Conservation (phyloP, 2,888 invertebrate genomes). For the Drosophila aldrichi region DNA sequence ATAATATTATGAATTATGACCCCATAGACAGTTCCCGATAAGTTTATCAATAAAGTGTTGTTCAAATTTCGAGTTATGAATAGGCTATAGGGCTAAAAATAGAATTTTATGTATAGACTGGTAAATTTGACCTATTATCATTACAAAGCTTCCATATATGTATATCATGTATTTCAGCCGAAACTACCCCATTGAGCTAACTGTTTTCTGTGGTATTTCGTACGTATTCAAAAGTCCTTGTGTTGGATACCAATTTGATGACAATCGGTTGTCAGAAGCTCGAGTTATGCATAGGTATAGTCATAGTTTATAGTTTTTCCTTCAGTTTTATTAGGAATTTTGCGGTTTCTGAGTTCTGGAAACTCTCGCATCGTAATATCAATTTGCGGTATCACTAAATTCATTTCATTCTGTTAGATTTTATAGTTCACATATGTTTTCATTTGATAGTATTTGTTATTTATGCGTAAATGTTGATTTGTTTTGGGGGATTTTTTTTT, state of each 20-base stretch:
- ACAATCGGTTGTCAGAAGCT: not conserved
- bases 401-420: constrained; percentile 8
- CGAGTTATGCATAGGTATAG: constrained; percentile 33
- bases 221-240: not conserved
- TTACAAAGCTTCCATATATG: no score
- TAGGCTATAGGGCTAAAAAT: not conserved
- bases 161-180: not conserved
- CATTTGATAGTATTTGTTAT: not conserved
- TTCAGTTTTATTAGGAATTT: not conserved
- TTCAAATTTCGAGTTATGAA: constrained; percentile 30
- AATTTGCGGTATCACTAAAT: constrained; percentile 20
- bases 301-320: not conserved
- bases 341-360: not conserved
- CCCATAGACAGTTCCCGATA: not conserved
- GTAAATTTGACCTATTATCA: no score
- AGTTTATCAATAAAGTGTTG: not conserved
- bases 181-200: not conserved
- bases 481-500: constrained; percentile 11
- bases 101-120: not conserved
- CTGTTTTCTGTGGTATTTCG: not conserved
- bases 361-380: not conserved
- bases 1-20: not conserved
- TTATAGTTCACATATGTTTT: constrained; percentile 10
- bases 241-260: not conserved
- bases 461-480: constrained; percentile 21